These are phyloP conservation scores for Euglossa dilemma DNA, from an alignment of 1,140 invertebrate genomes.

Conservation along the genomic window DNA sequence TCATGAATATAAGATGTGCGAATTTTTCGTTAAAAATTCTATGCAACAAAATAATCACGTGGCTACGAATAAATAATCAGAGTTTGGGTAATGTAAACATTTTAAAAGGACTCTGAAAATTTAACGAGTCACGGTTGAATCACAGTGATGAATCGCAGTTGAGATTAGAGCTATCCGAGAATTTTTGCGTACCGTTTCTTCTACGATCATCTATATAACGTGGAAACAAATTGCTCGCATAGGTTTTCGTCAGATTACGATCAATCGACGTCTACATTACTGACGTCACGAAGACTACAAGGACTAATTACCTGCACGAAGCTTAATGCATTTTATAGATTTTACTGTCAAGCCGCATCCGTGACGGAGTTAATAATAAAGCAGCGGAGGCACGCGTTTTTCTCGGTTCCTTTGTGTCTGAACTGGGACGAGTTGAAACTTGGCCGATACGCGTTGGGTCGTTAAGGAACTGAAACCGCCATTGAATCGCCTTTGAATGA, in stretches of 20 bases:
- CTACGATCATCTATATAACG: background rate
- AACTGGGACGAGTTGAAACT: slow-evolving; percentile 32
- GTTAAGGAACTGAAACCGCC: background rate
- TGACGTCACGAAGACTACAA: background rate
- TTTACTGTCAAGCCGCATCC: slow-evolving; percentile 7
- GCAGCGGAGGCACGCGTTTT: background rate
- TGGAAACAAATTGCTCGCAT: slow-evolving; percentile 5
- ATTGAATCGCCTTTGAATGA: background rate
- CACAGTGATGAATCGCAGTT: too few relatives aligned
- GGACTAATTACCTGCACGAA: background rate
- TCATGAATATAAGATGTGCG: too few relatives aligned
- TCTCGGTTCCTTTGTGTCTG: background rate
- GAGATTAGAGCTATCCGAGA: too few relatives aligned
- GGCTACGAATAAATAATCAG: too few relatives aligned
- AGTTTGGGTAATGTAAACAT: too few relatives aligned
- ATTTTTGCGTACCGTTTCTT: background rate
- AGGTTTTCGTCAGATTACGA: background rate
- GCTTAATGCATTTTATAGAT: slow-evolving; percentile 26
- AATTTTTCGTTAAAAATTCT: too few relatives aligned
- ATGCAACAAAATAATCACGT: too few relatives aligned
- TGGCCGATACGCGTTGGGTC: slow-evolving; percentile 4
- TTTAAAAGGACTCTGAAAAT: too few relatives aligned
- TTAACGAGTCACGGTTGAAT: too few relatives aligned
- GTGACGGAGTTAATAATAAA: slow-evolving; percentile 13
- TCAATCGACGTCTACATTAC: background rate